phyloP scores from a whole-genome alignment of 2,797 vertebrate species.

The Gymnothorax javanicus region DNA sequence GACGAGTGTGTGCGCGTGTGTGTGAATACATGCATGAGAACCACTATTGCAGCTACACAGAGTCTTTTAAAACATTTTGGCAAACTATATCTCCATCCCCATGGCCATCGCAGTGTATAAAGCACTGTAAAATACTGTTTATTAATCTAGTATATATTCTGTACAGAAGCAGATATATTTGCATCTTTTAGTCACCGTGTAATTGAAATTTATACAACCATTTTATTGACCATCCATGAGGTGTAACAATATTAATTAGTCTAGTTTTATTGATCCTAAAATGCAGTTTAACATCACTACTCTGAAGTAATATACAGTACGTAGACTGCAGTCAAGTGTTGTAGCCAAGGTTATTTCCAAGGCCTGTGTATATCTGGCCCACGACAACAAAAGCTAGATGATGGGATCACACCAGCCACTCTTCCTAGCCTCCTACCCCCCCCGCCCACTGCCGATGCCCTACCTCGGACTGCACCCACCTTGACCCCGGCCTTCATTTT shows the following conservation, averaged over 20 bases:
- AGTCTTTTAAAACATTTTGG: not conserved
- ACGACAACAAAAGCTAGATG: not conserved
- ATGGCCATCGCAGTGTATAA: constrained; percentile 10
- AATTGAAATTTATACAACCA: not conserved
- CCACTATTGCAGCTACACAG: not conserved
- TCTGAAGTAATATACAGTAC: not conserved
- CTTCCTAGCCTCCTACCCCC: no score
- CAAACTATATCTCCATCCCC: constrained; percentile 1
- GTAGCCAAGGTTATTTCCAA: not conserved
- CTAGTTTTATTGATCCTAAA: not conserved
- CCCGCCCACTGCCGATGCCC: no score
- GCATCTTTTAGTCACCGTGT: not conserved
- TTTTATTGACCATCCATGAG: not conserved
- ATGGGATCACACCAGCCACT: no score
- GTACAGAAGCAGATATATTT: not conserved
- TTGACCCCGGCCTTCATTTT: no score
- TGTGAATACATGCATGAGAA: constrained; percentile 28
- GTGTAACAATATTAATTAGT: constrained; percentile 5
- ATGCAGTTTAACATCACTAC: not conserved
- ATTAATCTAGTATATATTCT: not conserved
- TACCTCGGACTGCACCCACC: no score
- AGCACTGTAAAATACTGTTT: not conserved
- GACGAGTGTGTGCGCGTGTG: constrained; percentile 57
- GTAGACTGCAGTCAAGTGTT: not conserved
- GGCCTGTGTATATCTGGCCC: not conserved